phyloP scores from a whole-genome alignment of 2,888 invertebrate genomes.

The Athetis lepigone region DNA sequence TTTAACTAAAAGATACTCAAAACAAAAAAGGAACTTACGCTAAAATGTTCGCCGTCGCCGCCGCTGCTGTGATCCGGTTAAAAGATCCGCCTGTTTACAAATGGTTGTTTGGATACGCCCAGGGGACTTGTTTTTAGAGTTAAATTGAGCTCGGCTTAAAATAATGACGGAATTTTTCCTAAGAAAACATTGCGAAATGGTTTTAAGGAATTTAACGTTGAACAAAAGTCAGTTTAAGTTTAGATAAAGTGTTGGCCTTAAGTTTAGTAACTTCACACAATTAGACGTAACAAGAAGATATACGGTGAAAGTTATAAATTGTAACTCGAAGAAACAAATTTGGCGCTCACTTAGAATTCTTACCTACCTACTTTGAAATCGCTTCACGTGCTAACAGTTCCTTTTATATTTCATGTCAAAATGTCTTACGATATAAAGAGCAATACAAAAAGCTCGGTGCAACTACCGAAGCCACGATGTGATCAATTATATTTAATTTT shows the following conservation, averaged over 20 bases:
- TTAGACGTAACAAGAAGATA: constrained; percentile 3
- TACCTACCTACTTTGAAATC: constrained; percentile 6
- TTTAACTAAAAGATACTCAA: constrained; percentile 40
- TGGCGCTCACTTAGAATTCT: constrained; percentile 6
- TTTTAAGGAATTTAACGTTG: constrained; percentile 47
- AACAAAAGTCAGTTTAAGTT: constrained; percentile 45
- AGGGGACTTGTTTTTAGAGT: constrained; percentile 66
- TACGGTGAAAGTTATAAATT: background rate
- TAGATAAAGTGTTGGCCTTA: constrained; percentile 35
- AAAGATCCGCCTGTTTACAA: constrained; percentile 68
- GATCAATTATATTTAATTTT: background rate
- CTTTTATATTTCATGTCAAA: constrained; percentile 1
- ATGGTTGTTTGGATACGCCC: constrained; percentile 67
- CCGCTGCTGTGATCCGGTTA: constrained; percentile 61
- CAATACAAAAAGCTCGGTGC: background rate
- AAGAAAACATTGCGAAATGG: constrained; percentile 55
- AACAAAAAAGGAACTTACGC: constrained; percentile 43
- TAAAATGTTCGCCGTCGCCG: constrained; percentile 42
- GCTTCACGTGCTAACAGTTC: background rate
- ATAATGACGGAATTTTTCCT: constrained; percentile 66
- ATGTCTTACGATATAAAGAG: background rate
- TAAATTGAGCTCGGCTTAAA: constrained; percentile 69
- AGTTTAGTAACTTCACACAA: constrained; percentile 16
- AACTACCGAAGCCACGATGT: background rate
- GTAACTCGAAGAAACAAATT: constrained; percentile 3